Conservation (phyloP, 2,797 vertebrate genomes). For the Cynodonichthys magdalenae region DNA sequence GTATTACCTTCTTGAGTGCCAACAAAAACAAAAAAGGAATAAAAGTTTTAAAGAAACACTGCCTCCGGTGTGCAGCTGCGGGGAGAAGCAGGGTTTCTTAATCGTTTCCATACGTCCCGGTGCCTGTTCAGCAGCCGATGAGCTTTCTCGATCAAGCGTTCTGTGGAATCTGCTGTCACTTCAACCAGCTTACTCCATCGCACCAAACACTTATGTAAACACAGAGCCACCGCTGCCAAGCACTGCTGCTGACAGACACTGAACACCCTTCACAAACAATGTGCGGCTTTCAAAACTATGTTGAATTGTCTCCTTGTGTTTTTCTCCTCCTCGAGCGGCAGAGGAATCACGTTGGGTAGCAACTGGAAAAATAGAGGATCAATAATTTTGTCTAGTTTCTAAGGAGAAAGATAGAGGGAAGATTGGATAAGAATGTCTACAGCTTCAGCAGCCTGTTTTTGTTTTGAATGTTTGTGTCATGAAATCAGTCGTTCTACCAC, state of each 20-base stretch:
- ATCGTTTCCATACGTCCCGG: conserved; percentile 36
- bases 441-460: conserved; percentile 37
- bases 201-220: conserved; percentile 69
- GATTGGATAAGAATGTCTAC: conserved; percentile 45
- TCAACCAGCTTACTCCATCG: conserved; percentile 65
- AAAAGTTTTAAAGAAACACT: conserved; percentile 7
- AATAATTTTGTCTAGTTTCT: conserved; percentile 34
- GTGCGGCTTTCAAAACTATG: conserved; percentile 61
- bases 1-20: no score
- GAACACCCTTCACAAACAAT: conserved; percentile 70
- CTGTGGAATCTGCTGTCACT: conserved; percentile 68
- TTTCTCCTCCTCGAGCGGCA: conserved; percentile 25
- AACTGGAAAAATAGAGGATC: conserved; percentile 47
- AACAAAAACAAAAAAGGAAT: background rate
- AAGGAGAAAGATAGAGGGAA: conserved; percentile 37
- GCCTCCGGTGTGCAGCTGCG: conserved; percentile 7
- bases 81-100: conserved; percentile 41
- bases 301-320: conserved; percentile 73
- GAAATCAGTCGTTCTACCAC: conserved; percentile 25
- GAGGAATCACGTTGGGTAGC: conserved; percentile 25
- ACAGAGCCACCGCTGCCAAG: conserved; percentile 73
- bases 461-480: conserved; percentile 31
- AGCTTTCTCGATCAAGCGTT: conserved; percentile 59
- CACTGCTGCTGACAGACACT: conserved; percentile 76
- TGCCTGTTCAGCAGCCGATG: conserved; percentile 64